Evolutionary conservation across 2,888 invertebrate genomes (phyloP), one percentile per base, ranked within the genome.

Genomic region (Drosophila kambysellisi): DNA sequence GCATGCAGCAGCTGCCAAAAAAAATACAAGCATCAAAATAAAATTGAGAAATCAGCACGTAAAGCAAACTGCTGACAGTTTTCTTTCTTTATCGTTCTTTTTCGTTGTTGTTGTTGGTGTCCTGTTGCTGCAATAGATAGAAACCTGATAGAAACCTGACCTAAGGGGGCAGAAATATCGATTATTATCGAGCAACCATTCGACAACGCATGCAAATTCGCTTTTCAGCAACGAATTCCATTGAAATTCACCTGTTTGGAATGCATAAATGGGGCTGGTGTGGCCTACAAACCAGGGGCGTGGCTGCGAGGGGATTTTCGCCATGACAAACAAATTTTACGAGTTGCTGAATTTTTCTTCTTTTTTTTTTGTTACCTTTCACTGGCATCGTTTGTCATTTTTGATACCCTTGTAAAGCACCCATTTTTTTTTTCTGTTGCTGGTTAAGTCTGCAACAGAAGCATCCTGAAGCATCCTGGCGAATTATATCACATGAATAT

Each of bases 1-100:
- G 56, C 48, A 63, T 64, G 57, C 67, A 60, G 29, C 54, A 62
- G 51, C 20, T 20, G 2, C 9, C 17, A 17, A 51, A 20, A 51
- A n/a, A 30, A 25, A 53, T 25, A 15, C 1, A 9, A 17, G 17
- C 56, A 43, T n/a, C 29, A 9, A 25, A 9, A 25, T 20, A 17
- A 50, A 30, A 46, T 54, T 48, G 57, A 33, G 57, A 63, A 63
- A 57, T 60, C 61, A 68, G 74, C 82, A 84, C 76, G 79, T 72
- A 74, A 64, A 73, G 56, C 69, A 77, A 82, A 67, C 70, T 66
- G 64, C 57, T 63, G 65, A 64, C 70, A 59, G 33, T 53, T 37
- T 48, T 54, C 46, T 20, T 39, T 46, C n/a, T 66, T 58, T 46
- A 37, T 48, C 48, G 15, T 25, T 6, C n/a, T 15, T 52, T 70